Percentiles rank a stretch among this genome's conserved stretches.
Evolutionary conservation across 2,888 invertebrate species (phyloP).

Genomic region (Cephalotes varians): DNA sequence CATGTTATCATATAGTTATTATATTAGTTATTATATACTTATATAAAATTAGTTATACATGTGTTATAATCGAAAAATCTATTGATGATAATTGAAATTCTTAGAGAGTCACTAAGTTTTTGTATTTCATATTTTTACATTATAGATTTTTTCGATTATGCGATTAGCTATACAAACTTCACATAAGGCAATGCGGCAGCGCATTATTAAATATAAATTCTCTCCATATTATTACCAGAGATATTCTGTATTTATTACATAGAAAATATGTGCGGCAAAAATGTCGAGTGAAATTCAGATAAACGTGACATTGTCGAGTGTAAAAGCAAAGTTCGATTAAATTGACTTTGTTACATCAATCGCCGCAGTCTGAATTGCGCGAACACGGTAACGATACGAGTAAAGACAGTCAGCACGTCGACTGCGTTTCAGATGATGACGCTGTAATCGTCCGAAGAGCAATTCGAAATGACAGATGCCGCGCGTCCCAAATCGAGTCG

Average conservation of each 20-base stretch:
- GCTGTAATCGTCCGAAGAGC: conserved; percentile 50
- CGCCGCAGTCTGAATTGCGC: conserved; percentile 37
- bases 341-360: conserved; percentile 59
- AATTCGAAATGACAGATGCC: conserved; percentile 54
- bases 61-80: background rate
- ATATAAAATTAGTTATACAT: background rate
- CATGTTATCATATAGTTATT: too few species aligned
- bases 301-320: background rate
- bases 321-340: conserved; percentile 29
- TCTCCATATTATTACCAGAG: background rate
- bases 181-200: background rate
- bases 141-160: background rate
- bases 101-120: background rate
- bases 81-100: background rate
- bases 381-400: conserved; percentile 30
- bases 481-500: conserved; percentile 8
- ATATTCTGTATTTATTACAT: background rate
- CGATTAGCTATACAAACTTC: background rate
- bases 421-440: conserved; percentile 35
- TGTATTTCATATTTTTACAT: background rate
- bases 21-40: too few species aligned
- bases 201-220: background rate
- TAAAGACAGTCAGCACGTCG: conserved; percentile 24
- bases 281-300: background rate
- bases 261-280: background rate